These are phyloP conservation scores for Sycophaga agraensis DNA, from an alignment of 1,140 invertebrate species.

Conservation along the genomic window DNA sequence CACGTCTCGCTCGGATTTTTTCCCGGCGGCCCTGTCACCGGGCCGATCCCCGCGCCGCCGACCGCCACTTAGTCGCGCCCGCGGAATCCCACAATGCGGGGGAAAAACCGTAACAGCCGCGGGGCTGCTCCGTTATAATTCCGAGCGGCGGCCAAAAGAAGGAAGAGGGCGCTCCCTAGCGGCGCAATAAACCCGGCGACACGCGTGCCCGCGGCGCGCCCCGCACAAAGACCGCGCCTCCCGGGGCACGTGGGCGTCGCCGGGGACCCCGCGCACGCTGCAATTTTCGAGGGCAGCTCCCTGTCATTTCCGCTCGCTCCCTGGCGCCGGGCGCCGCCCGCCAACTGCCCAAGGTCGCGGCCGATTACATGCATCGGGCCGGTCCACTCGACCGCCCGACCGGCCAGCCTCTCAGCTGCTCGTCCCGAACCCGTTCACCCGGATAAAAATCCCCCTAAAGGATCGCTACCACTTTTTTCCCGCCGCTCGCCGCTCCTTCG, in stretches of 20 bases:
- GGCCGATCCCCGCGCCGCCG: too few species aligned
- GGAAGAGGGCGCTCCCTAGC: background rate
- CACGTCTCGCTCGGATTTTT: too few species aligned
- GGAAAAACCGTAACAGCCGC: background rate
- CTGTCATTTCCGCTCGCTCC: background rate
- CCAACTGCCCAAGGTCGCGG: background rate
- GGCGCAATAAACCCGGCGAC: too few species aligned
- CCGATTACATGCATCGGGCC: background rate
- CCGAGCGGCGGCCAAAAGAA: slow-evolving; percentile 1
- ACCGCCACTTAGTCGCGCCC: too few species aligned
- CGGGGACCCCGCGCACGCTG: background rate
- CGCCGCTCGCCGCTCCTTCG: too few species aligned
- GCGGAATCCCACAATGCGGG: background rate
- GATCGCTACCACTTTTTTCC: too few species aligned
- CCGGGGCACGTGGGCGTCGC: background rate
- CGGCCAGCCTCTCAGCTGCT: background rate
- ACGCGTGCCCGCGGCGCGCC: too few species aligned
- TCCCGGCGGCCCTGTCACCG: background rate
- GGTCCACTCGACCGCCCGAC: background rate
- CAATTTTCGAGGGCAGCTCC: background rate
- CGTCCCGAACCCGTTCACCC: too few species aligned
- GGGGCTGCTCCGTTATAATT: background rate
- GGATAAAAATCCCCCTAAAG: too few species aligned
- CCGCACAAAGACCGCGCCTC: too few species aligned
- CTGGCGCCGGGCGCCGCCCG: background rate